Percentiles rank a stretch among this genome's conserved stretches.
These are phyloP conservation scores for Catostylus mosaicus DNA, from an alignment of 30 jellyfish, hydroid and myxozoan genomes.

Conservation along the genomic window DNA sequence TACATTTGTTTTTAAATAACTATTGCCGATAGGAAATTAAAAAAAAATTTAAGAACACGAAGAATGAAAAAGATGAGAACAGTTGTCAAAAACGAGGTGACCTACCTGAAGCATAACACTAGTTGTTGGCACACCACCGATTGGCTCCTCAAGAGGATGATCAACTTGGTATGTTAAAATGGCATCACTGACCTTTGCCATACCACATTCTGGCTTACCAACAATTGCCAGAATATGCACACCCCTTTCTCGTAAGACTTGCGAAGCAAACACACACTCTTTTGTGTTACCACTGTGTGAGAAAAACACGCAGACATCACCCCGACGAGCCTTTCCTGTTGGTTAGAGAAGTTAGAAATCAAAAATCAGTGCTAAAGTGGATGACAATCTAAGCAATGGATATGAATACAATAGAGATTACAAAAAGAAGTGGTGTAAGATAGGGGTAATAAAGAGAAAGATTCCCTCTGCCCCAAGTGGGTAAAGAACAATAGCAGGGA, in stretches of 20 bases:
- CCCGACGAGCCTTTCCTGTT: slow-evolving; percentile 86
- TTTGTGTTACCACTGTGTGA: slow-evolving; percentile 96
- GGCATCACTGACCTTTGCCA: slow-evolving; percentile 91
- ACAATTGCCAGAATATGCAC: slow-evolving; percentile 83
- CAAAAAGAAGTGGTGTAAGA: no score
- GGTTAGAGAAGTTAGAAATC: no score
- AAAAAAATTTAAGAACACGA: neutral
- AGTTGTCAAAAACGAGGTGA: neutral
- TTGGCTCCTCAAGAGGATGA: slow-evolving; percentile 82
- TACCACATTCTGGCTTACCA: slow-evolving; percentile 75
- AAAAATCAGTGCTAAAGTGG: no score
- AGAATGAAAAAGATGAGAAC: neutral
- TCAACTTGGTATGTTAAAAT: slow-evolving; percentile 72
- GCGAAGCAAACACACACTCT: slow-evolving; percentile 92
- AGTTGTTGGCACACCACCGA: slow-evolving; percentile 96
- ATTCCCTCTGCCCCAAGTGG: no score
- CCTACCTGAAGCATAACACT: slow-evolving; percentile 89
- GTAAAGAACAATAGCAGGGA: no score
- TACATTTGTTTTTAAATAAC: no score
- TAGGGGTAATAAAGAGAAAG: no score
- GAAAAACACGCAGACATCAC: slow-evolving; percentile 85
- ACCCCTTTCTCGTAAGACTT: slow-evolving; percentile 78
- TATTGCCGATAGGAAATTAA: no score
- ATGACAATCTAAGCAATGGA: no score
- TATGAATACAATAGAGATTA: no score